Conservation (phyloP, 2,888 invertebrate species). For the Callyntrura guangdongensis region DNA sequence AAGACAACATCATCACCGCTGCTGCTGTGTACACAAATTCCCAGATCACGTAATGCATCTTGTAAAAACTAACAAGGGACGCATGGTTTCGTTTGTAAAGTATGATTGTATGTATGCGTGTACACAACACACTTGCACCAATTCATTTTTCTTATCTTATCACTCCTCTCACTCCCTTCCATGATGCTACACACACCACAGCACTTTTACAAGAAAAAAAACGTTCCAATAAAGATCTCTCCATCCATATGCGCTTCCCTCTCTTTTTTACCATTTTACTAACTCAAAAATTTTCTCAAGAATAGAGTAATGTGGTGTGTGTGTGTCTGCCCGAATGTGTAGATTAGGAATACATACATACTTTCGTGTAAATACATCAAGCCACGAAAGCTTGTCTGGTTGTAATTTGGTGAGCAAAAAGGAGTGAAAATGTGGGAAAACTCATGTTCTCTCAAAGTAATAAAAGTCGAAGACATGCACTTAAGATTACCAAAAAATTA, state of each 20-base stretch:
- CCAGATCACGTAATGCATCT: conserved; percentile 49
- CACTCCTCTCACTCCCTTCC: conserved; percentile 19
- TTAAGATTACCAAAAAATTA: conserved; percentile 71
- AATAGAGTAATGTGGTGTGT: conserved; percentile 39
- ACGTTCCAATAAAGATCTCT: conserved; percentile 29
- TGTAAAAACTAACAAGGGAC: conserved; percentile 71
- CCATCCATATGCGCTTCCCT: conserved; percentile 20
- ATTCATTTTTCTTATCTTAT: conserved; percentile 70
- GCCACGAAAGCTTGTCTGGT: conserved; percentile 23
- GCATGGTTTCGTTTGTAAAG: conserved; percentile 48
- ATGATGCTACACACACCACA: background rate
- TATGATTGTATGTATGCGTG: conserved; percentile 27
- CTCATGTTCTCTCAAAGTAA: conserved; percentile 72
- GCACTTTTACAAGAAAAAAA: conserved; percentile 43
- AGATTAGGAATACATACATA: too few species aligned
- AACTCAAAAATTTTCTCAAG: conserved; percentile 49
- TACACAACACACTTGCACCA: conserved; percentile 60
- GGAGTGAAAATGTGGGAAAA: conserved; percentile 76
- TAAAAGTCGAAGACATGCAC: conserved; percentile 75
- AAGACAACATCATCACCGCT: conserved; percentile 25
- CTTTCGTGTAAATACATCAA: background rate
- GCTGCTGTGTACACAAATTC: conserved; percentile 21
- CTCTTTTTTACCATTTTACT: conserved; percentile 44
- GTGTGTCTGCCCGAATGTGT: conserved; percentile 10
- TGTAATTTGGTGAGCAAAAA: conserved; percentile 75